phyloP scores from a whole-genome alignment of 2,888 invertebrate genomes.

The Acholoe squamosa region DNA sequence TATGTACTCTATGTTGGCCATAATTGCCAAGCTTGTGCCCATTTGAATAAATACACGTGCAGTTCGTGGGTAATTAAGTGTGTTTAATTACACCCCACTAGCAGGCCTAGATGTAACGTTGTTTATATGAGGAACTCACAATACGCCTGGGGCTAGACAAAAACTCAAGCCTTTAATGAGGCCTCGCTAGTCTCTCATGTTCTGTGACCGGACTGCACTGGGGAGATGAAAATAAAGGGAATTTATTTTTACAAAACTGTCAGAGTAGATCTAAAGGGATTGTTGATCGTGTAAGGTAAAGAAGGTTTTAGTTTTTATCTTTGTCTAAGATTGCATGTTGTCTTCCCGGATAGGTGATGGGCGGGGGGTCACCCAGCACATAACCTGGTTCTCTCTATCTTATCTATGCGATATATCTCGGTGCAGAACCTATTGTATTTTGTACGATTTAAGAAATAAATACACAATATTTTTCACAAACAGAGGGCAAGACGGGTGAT shows the following conservation, averaged over 20 bases:
- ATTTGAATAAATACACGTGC: neutral
- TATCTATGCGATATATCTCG: no score
- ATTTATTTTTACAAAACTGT: neutral
- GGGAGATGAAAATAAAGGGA: neutral
- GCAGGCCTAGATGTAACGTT: neutral
- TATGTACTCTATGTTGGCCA: neutral
- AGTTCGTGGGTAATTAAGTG: slow-evolving; percentile 3
- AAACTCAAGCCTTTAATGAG: neutral
- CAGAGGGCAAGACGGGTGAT: no score
- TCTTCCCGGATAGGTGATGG: no score
- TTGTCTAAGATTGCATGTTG: no score
- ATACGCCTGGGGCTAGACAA: neutral
- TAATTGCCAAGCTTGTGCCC: neutral
- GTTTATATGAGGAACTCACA: neutral
- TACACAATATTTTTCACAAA: no score
- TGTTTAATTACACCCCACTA: neutral
- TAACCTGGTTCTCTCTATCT: no score
- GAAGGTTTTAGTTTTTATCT: no score
- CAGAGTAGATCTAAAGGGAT: no score
- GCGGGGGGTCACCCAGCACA: no score
- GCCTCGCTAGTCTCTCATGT: neutral
- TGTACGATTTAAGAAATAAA: no score
- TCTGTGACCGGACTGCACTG: neutral
- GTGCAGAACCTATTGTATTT: no score
- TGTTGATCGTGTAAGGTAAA: no score